These are phyloP conservation scores for Dipodomys spectabilis DNA, from an alignment of 2,113 vertebrate species.

Conservation along the genomic window DNA sequence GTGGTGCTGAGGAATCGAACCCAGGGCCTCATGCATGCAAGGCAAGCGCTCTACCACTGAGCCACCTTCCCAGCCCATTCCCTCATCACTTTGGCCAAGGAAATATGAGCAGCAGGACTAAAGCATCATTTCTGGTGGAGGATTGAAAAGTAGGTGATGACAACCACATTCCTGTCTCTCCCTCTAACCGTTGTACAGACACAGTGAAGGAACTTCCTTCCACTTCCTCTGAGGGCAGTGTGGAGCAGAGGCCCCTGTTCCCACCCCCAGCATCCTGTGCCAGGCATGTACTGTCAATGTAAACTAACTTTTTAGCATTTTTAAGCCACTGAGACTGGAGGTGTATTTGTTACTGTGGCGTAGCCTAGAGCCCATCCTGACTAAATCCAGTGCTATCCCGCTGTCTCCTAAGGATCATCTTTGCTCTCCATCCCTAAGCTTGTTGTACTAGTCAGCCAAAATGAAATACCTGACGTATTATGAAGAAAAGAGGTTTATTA, in stretches of 20 bases:
- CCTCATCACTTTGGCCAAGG: too few species aligned
- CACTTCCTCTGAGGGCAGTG: background rate
- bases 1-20: too few species aligned
- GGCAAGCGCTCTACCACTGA: too few species aligned
- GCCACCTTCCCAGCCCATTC: too few species aligned
- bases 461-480: background rate
- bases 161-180: background rate
- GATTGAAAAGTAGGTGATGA: background rate
- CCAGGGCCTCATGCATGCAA: too few species aligned
- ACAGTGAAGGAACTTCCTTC: background rate
- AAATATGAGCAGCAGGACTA: background rate
- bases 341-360: background rate
- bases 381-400: background rate
- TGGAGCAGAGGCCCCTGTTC: too few species aligned
- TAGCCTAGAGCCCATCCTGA: background rate
- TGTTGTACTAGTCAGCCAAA: background rate
- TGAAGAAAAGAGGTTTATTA: background rate
- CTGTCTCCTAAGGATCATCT: background rate
- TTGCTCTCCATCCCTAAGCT: background rate
- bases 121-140: background rate
- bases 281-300: background rate
- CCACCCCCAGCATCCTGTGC: background rate
- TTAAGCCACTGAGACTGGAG: background rate
- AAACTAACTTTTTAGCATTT: background rate
- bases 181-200: background rate